Conservation (phyloP, 2,113 vertebrate genomes). For the Isurus oxyrinchus region DNA sequence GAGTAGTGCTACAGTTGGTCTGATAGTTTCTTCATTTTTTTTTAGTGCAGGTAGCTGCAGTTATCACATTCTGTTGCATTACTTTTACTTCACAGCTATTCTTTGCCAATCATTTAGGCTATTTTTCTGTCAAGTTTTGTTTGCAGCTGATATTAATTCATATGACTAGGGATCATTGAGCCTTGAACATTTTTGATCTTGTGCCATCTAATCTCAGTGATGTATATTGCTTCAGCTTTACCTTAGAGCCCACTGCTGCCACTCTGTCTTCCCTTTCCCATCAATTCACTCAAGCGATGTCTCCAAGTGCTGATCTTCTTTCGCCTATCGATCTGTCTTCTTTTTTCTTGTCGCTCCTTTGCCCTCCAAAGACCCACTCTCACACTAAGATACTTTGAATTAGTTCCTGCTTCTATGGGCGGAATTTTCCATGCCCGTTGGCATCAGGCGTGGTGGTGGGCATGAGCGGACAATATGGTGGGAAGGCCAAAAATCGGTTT, state of each 20-base stretch:
- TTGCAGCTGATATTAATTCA: neutral
- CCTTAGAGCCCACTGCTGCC: neutral
- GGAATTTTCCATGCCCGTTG: too few relatives aligned
- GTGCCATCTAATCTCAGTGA: constrained; percentile 5
- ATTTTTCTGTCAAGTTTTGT: neutral
- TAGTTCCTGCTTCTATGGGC: neutral
- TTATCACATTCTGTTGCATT: neutral
- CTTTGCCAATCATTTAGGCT: neutral
- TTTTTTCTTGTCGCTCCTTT: neutral
- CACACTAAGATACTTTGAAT: neutral
- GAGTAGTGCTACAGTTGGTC: neutral
- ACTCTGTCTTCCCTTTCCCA: neutral
- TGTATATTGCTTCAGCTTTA: neutral
- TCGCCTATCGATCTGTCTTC: neutral
- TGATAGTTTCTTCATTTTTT: neutral
- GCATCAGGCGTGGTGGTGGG: too few relatives aligned
- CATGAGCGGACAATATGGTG: too few relatives aligned
- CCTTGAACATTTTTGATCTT: neutral
- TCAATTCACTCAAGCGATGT: neutral
- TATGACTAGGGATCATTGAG: too few relatives aligned
- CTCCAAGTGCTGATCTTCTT: neutral
- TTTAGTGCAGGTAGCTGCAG: neutral
- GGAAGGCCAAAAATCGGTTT: too few relatives aligned
- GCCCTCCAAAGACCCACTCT: neutral
- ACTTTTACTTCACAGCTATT: neutral